Base-by-base conservation (phyloP, 1,140 invertebrate genomes). In the Himalopsyche phryganea region DNA sequence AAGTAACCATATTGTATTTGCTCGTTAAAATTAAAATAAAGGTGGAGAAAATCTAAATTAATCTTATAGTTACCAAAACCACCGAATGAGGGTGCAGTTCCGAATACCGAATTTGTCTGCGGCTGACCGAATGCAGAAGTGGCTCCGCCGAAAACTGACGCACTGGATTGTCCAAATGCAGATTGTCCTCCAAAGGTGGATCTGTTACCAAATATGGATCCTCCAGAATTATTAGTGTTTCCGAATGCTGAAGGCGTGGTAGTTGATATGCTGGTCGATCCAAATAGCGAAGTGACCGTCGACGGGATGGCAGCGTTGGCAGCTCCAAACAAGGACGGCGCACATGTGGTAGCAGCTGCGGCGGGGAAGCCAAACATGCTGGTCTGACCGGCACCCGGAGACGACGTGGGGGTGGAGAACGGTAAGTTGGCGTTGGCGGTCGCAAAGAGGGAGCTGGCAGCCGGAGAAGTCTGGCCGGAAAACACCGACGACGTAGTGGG, bases 321-420 rank as follows among this genome's bases (percentile, higher is more conserved):
- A 6, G 55, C 59, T n/a, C 63, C 63, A 42, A 65, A 65, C 32
- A 61, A n/a, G 15, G 63, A 58, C 9, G 63, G 50, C 13, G 58
- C 63, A 36, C 55, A 56, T 11, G 59, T 63, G n/a, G 45, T 64
- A 10, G 35, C 50, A 2, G 62, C 9, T 28, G 23, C 23, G 19
- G 44, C 28, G 6, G 50, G 38, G 1, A 48, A 46, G 20, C 59
- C 59, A 19, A 65, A 65, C 13, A 65, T 42, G 28, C 36, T 55
- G 9, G 41, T 9, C 3, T 52, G 28, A 33, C 20, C 38, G n/a
- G 51, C 15, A 20, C 23, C 52, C 5, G 53, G 6, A 1, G 61
- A 33, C 7, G 45, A 36, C 19, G 6, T 44, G 14, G 48, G 51
- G 41, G 58, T 9, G 13, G 55, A 58, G 32, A 64, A 64, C 20